Evolutionary conservation across 1,140 invertebrate species (phyloP).

Genomic region (Drosophila arawakana): DNA sequence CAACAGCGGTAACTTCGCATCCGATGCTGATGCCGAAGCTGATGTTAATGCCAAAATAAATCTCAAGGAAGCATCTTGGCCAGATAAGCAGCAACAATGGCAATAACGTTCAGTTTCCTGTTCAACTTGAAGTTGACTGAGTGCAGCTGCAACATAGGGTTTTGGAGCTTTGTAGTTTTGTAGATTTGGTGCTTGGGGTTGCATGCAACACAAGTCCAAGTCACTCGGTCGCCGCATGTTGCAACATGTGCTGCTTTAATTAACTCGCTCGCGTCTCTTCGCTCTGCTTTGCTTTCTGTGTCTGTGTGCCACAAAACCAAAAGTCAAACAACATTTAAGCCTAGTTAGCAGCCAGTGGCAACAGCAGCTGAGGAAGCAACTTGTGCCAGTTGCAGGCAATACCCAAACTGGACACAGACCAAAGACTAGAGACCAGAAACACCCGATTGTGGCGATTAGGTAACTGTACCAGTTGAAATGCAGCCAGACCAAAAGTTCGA

Average conservation of each 20-base stretch:
- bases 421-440: slow-evolving; percentile 21
- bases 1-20: slow-evolving; percentile 37
- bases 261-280: slow-evolving; percentile 50
- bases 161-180: not conserved
- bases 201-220: slow-evolving; percentile 59
- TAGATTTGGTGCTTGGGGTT: not conserved
- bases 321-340: slow-evolving; percentile 29
- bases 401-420: slow-evolving; percentile 40
- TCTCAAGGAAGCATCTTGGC: slow-evolving; percentile 78
- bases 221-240: slow-evolving; percentile 74
- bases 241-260: slow-evolving; percentile 73
- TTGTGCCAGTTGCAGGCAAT: slow-evolving; percentile 37
- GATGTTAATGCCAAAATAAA: slow-evolving; percentile 70
- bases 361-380: slow-evolving; percentile 62
- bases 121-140: slow-evolving; percentile 73
- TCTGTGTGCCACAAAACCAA: slow-evolving; percentile 69
- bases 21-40: slow-evolving; percentile 63
- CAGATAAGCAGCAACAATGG: slow-evolving; percentile 77
- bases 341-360: slow-evolving; percentile 48
- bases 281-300: slow-evolving; percentile 46
- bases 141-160: slow-evolving; percentile 50
- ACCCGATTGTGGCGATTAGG: slow-evolving; percentile 61
- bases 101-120: slow-evolving; percentile 64
- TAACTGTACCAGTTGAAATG: slow-evolving; percentile 39
- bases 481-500: slow-evolving; percentile 68